Evolutionary conservation across 2,888 invertebrate species (phyloP), one percentile per base, ranked within the genome.

Genomic region (Steinernema carpocapsae): DNA sequence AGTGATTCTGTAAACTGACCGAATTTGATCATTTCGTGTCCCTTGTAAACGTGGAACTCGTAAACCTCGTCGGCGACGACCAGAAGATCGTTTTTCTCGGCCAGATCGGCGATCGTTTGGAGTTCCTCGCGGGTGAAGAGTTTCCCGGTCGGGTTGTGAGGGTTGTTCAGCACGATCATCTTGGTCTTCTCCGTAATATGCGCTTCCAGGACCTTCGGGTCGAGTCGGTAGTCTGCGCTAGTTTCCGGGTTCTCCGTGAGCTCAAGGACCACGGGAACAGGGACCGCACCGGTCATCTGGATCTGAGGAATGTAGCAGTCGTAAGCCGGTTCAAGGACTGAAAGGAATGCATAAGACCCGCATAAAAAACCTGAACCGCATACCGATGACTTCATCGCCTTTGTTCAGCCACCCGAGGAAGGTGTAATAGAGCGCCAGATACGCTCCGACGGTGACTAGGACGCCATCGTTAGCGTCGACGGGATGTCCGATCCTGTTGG

Each of bases 271-370:
- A 97, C 93, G 88, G 93, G 97, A 78, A 91, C 92, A 0, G 95
- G 92, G 22, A 91, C 90, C 0, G 96, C 99, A 26, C 83, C 83
- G 24, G 79, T 82, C 82, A 83, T 81, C 48, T 56, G 91, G 17
- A 96, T 93, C 93, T 97, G 95, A 0, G 95, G 95, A 81, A 93
- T 94, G 87, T 99, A 99, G 87, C 97, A 97, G 89, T 99, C 99
- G 88, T 95, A 99, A 89, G 93, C 97, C 0, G 99, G 99, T 88
- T 99, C 99, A 79, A 99, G 95, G 29, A 99, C 85, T 85, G 72
- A 71, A 82, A 80, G 22, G 26, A 12, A 26, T 6, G 37, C 17
- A 72, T 29, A 14, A 37, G 19, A 26, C 71, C 26, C 14, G 19
- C 14, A 17, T 29, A n/a, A 17, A 76, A 72, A 52, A 52, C 24